Base-by-base conservation (phyloP, 2,113 vertebrate species). In the Forbesichthys agassizii region DNA sequence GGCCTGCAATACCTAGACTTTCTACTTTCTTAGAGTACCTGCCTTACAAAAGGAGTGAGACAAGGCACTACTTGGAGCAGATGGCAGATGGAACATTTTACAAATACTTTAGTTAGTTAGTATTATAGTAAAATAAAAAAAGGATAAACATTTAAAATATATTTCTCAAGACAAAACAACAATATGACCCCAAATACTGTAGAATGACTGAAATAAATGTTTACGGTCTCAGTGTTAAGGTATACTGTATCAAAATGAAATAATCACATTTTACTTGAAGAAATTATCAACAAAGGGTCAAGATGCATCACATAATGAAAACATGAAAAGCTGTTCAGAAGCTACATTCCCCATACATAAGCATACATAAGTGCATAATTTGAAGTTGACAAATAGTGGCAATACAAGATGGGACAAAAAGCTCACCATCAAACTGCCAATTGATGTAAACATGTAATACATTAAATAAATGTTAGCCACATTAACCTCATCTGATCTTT, bases 31-130 rank as follows among this genome's bases (percentile, higher is more conserved):
- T 6, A 8, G 36, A 42, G 68, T 73, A 66, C 67, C 80, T 67
- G 72, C 77, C 71, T 65, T 86, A 64, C 65, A 75, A 78, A 74
- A 81, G 52, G 65, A 90, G 90, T 93, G 91, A 88, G 84, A 81
- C 88, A 92, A 92, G 90, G 91, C 88, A 92, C 86, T 84, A 84
- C 27, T 86, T 85, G 82, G 84, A 90, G 1, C 20, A 20, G 20
- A 20, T 20, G 20, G 84, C 85, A 84, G 82, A 88, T 46, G 53
- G 63, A 83, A 77, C 71, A 67, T 77, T 66, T 67, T 79, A 81
- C 70, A 85, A 88, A 83, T 71, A 77, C 68, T 64, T 71, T 27
- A 27, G 27, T 27, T 27, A 27, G 27, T 27, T 27, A 27, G 27
- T 27, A 27, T 27, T 27, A 27, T 27, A 68, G 47, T 81, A 65